phyloP scores from a whole-genome alignment of 1,140 invertebrate genomes.

The Habropoda laboriosa region DNA sequence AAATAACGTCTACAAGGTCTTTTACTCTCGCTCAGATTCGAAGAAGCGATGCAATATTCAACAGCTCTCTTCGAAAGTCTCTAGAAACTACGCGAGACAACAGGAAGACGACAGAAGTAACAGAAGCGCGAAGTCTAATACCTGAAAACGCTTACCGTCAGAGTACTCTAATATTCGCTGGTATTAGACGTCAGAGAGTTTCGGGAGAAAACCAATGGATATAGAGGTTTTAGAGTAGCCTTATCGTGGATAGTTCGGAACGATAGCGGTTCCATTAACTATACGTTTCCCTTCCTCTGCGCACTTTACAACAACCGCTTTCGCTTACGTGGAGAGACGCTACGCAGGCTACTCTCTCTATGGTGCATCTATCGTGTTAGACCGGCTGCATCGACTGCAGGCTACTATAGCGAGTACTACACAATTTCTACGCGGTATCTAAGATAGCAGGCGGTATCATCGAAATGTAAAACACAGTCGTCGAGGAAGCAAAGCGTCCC shows the following conservation, averaged over 20 bases:
- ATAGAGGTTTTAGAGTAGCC: constrained; percentile 7
- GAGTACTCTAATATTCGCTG: background rate
- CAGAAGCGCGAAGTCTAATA: background rate
- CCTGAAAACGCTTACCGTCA: background rate
- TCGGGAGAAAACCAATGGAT: constrained; percentile 19
- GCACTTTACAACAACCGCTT: constrained; percentile 14
- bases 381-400: background rate
- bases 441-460: background rate
- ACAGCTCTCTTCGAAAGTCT: background rate
- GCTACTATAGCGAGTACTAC: background rate
- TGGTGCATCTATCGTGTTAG: constrained; percentile 2
- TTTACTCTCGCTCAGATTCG: too few relatives aligned
- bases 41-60: background rate
- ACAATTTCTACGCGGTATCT: constrained; percentile 30
- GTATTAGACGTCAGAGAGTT: constrained; percentile 8
- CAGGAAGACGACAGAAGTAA: background rate
- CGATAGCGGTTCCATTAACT: constrained; percentile 31
- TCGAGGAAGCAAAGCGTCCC: background rate
- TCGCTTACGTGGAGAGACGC: background rate
- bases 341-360: background rate
- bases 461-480: constrained; percentile 23
- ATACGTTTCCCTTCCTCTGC: background rate
- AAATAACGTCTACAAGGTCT: too few relatives aligned
- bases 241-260: constrained; percentile 24
- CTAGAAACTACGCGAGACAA: background rate